Conservation (phyloP, 2,113 vertebrate genomes). For the Megaptera novaeangliae region DNA sequence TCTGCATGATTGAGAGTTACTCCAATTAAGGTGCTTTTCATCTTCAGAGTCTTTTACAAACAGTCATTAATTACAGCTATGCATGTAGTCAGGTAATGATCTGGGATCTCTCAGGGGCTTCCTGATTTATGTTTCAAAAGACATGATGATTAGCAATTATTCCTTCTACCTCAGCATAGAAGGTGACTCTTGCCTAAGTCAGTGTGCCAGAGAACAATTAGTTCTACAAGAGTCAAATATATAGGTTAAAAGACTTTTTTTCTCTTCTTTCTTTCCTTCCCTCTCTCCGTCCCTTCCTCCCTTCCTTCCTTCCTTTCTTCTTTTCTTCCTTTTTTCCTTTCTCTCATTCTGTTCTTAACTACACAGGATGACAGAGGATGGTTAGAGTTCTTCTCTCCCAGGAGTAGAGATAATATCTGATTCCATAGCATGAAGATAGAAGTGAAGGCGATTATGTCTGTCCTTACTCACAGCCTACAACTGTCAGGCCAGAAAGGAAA, state of each 20-base stretch:
- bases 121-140: conserved; percentile 40
- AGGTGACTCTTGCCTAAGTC: conserved; percentile 33
- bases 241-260: neutral
- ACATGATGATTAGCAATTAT: conserved; percentile 21
- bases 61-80: conserved; percentile 50
- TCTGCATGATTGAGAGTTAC: conserved; percentile 32
- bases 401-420: neutral
- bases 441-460: neutral
- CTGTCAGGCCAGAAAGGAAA: neutral
- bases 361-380: neutral
- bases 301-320: rapidly evolving
- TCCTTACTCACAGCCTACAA: neutral
- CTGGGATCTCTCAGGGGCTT: conserved; percentile 8
- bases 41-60: conserved; percentile 47
- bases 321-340: rapidly evolving
- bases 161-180: neutral
- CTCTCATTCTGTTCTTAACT: neutral
- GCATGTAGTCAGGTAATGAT: conserved; percentile 36
- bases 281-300: neutral
- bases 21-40: conserved; percentile 45
- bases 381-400: neutral
- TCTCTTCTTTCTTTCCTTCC: neutral
- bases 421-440: neutral
- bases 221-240: neutral
- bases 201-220: neutral